phyloP scores from a whole-genome alignment of 2,888 invertebrate genomes.

The Rhaphigaster nebulosa region DNA sequence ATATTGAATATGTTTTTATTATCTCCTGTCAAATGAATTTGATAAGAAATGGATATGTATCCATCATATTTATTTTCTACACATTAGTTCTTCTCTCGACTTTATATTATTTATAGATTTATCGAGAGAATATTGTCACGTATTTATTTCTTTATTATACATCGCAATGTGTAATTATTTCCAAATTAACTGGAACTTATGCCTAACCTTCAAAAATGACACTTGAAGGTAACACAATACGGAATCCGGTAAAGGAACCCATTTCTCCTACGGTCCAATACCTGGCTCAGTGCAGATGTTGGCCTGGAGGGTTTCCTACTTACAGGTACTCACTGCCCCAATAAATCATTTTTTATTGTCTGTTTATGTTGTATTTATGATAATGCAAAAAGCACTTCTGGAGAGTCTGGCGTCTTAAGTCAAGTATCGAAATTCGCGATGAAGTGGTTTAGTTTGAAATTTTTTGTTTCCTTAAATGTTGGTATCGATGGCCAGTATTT shows the following conservation, averaged over 20 bases:
- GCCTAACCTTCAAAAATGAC: neutral
- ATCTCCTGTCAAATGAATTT: neutral
- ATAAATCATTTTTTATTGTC: neutral
- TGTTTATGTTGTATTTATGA: neutral
- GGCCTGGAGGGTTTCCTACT: neutral
- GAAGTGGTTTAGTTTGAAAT: neutral
- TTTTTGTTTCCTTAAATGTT: no score
- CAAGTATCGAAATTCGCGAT: neutral
- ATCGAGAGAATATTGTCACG: neutral
- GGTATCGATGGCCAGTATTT: no score
- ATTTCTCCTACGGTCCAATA: conserved; percentile 12
- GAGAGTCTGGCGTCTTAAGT: neutral
- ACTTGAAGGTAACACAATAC: conserved; percentile 19
- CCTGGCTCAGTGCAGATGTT: conserved; percentile 30
- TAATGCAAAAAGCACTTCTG: neutral
- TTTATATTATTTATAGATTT: neutral
- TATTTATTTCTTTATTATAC: neutral
- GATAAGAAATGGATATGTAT: neutral
- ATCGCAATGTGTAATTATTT: neutral
- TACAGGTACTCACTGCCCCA: neutral
- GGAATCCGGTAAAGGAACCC: neutral
- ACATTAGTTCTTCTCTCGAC: neutral
- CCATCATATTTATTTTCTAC: neutral
- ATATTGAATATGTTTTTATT: neutral
- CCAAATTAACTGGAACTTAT: neutral